Percentiles rank a stretch among this genome's conserved stretches.
Conservation (phyloP, 2,888 invertebrate species). For the Cephus nigrinus region DNA sequence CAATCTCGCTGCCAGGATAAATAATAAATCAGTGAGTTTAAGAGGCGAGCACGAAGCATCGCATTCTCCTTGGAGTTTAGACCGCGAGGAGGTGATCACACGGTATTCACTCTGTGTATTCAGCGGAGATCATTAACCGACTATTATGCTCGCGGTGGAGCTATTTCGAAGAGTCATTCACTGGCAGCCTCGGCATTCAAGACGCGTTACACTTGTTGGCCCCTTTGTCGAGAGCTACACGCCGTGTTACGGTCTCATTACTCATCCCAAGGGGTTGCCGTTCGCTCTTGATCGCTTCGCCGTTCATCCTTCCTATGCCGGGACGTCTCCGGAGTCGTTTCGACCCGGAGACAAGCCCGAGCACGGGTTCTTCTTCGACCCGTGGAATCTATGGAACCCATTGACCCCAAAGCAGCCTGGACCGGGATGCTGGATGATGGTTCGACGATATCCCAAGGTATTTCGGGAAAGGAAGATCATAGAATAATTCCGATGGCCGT, state of each 20-base stretch:
- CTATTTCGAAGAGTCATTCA: constrained; percentile 36
- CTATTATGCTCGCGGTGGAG: constrained; percentile 35
- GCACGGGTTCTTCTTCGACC: no score
- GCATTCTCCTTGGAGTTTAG: constrained; percentile 1
- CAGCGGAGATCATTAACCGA: constrained; percentile 47
- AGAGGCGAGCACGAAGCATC: constrained; percentile 16
- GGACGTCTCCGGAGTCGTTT: no score
- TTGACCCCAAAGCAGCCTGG: no score
- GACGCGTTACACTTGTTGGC: constrained; percentile 45
- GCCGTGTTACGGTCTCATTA: constrained; percentile 36
- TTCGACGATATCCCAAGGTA: no score
- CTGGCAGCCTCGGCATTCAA: constrained; percentile 33
- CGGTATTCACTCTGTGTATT: constrained; percentile 42
- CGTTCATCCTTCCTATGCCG: no score
- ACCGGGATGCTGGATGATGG: no score
- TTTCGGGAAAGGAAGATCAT: no score
- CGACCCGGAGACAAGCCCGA: no score
- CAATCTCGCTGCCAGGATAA: constrained; percentile 31
- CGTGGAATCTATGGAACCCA: no score
- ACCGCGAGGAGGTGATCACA: constrained; percentile 21
- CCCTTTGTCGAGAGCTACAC: constrained; percentile 36
- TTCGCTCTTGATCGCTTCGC: neutral
- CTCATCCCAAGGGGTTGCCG: constrained; percentile 35
- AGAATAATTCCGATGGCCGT: no score
- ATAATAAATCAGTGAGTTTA: constrained; percentile 51